Base-by-base conservation (phyloP, 1,140 invertebrate species). In the Harlomillsia oculata region DNA sequence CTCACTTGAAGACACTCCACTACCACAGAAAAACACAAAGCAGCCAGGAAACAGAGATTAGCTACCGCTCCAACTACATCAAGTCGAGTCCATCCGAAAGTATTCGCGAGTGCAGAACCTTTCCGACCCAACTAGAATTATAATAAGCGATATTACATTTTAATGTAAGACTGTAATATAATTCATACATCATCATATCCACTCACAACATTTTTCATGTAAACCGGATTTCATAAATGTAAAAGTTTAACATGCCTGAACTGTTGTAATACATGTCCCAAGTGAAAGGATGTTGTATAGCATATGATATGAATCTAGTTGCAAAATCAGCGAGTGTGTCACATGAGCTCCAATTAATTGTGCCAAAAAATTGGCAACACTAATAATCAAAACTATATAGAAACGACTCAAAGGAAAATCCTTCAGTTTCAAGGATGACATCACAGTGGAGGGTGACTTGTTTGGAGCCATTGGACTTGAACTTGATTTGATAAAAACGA, bases 21-120 rank as follows among this genome's bases (percentile, higher is more conserved):
- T 1, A 87, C 67, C 11, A 90, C 69, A 0, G 87, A 87, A 64
- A 92, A 87, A 40, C 84, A 84, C 28, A 92, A 79, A 0, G 89
- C 89, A 1, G 81, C 80, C 51, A 92, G 75, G 57, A 92, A 84
- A 89, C 82, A 68, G 82, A 87, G 34, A 85, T 86, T n/a, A 83
- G 80, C 11, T 89, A 72, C 74, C 85, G 83, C 39, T 82, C 84
- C 5, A 91, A 71, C 53, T 1, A 93, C 82, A 65, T 92, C 87
- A 25, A 91, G 84, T 48, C 89, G 77, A 1, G 87, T 85, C 88
- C 89, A 94, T 1, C 89, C 89, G 61, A 94, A 94, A 0, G 89
- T 94, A 69, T 91, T 91, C 39, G 82, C 81, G 54, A 91, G 75
- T 53, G 79, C 78, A 21, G 16, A 32, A 29, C 25, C 52, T 44